Percentiles rank a stretch among this genome's conserved stretches.
phyloP scores from a whole-genome alignment of 2,113 vertebrate genomes.

The Myrmophylax atrothorax region DNA sequence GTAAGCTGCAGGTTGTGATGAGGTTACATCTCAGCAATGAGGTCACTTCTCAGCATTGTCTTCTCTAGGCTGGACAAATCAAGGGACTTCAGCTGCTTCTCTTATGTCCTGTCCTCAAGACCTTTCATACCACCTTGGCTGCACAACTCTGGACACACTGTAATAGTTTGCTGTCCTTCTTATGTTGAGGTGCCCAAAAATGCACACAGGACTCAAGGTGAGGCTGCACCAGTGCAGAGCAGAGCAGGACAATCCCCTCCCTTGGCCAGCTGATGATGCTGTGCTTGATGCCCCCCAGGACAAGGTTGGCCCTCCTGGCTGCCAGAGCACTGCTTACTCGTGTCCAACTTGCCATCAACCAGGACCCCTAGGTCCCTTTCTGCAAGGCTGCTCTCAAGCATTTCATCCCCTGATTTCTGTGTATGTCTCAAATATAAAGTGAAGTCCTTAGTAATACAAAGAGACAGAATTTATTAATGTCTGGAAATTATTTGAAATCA shows the following conservation, averaged over 20 bases:
- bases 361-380: neutral
- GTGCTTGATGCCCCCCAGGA: neutral
- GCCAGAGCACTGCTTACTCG: neutral
- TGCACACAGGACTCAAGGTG: neutral
- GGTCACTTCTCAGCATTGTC: neutral
- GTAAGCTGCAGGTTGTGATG: neutral
- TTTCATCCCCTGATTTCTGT: too few species aligned
- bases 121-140: neutral
- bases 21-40: neutral
- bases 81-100: neutral
- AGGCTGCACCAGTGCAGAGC: neutral
- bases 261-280: neutral
- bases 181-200: neutral
- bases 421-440: neutral
- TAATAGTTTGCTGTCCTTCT: neutral
- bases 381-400: neutral
- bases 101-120: neutral
- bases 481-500: neutral
- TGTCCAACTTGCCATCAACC: neutral
- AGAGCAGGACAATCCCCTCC: neutral
- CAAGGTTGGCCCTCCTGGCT: neutral
- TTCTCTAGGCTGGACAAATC: neutral
- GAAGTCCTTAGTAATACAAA: neutral
- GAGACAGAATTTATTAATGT: neutral
- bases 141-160: neutral